These are phyloP conservation scores for Amphibalanus amphitrite DNA, from an alignment of 1,140 invertebrate genomes.

Conservation along the genomic window DNA sequence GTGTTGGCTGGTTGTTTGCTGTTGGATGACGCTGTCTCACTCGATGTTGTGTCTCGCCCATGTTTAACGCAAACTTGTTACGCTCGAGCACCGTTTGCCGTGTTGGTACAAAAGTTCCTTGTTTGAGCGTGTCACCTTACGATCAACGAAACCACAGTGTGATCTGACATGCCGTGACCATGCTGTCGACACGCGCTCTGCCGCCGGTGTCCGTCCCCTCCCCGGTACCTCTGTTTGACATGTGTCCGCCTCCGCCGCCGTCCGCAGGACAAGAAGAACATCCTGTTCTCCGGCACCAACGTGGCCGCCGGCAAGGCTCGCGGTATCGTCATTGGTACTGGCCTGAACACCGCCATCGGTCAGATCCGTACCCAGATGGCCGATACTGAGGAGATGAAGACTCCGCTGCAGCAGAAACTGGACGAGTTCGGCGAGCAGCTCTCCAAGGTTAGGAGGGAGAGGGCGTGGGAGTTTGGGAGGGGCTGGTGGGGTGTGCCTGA, in stretches of 20 bases:
- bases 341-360: constrained; percentile 96
- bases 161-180: too few relatives aligned
- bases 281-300: constrained; percentile 96
- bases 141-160: too few relatives aligned
- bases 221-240: background rate
- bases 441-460: constrained; percentile 47
- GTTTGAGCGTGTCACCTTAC: too few relatives aligned
- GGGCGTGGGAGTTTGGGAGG: too few relatives aligned
- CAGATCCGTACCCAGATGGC: constrained; percentile 97
- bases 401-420: constrained; percentile 97
- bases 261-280: constrained; percentile 91
- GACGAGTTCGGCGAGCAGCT: constrained; percentile 99
- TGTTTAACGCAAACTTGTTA: too few relatives aligned
- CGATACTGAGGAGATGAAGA: constrained; percentile 99
- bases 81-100: too few relatives aligned
- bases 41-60: too few relatives aligned
- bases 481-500: too few relatives aligned
- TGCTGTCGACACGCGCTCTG: background rate
- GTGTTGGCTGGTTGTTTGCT: too few relatives aligned
- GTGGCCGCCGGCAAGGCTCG: constrained; percentile 96
- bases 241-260: background rate
- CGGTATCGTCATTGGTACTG: constrained; percentile 96
- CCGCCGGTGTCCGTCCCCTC: background rate
- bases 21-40: too few relatives aligned
- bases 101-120: too few relatives aligned